A percentile compares a stretch with the other conserved stretches of the same genome.
Conservation (phyloP, 2,113 vertebrate genomes). For the Odocoileus virginianus region DNA sequence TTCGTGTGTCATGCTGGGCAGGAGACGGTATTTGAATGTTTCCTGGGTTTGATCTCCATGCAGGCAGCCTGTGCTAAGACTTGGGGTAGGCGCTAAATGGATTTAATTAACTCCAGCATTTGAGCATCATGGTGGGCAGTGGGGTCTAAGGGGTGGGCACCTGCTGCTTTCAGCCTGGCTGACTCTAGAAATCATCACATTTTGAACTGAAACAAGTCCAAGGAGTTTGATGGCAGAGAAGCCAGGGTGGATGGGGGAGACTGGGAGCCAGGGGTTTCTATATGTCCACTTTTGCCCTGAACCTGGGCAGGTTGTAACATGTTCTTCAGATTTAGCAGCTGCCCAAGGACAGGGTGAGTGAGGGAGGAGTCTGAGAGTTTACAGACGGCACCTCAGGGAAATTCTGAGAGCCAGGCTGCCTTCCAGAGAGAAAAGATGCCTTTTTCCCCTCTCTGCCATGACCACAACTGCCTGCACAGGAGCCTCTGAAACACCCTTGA, state of each 20-base stretch:
- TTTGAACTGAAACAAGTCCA: neutral
- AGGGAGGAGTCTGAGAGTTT: neutral
- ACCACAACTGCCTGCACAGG: fast-evolving
- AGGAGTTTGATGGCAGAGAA: neutral
- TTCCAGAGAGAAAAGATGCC: neutral
- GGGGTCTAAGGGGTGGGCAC: neutral
- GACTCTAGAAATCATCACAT: neutral
- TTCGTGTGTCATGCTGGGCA: neutral
- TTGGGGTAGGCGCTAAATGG: neutral
- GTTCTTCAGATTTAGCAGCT: neutral
- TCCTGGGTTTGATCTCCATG: neutral
- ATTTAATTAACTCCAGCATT: neutral
- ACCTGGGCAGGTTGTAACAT: neutral
- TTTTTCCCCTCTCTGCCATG: neutral
- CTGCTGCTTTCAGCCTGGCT: neutral
- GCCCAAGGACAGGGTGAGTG: neutral
- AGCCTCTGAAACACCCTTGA: neutral
- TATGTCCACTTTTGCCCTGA: neutral
- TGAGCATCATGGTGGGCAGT: neutral
- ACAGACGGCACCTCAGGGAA: neutral
- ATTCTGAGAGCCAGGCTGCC: neutral
- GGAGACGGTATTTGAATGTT: neutral
- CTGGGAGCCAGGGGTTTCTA: neutral
- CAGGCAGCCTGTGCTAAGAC: neutral
- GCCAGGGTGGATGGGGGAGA: neutral